Percentiles rank a stretch among this genome's conserved stretches.
Conservation (phyloP, 2,113 vertebrate genomes). For the Labrus mixtus region DNA sequence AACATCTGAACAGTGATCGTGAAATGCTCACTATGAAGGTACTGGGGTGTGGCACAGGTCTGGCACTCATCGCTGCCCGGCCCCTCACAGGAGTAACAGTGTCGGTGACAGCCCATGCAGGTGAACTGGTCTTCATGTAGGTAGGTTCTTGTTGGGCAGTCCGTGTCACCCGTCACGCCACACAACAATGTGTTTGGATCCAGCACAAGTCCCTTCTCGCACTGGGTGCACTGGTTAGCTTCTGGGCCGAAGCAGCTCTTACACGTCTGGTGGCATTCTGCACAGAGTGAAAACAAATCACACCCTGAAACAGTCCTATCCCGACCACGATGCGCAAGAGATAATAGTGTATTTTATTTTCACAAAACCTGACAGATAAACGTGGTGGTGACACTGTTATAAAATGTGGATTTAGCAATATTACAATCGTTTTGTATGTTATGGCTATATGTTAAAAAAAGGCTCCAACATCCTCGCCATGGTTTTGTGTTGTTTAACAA, state of each 20-base stretch:
- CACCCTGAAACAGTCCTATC: neutral
- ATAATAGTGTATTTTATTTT: neutral
- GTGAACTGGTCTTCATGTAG: slow-evolving; percentile 83
- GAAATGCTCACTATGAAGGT: slow-evolving; percentile 78
- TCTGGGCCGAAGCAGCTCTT: slow-evolving; percentile 78
- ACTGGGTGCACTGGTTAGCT: slow-evolving; percentile 82
- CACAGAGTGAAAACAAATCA: neutral
- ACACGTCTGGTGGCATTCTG: slow-evolving; percentile 87
- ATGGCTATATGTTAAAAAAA: too few species aligned
- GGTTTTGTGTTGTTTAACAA: neutral
- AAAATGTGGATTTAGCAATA: too few species aligned
- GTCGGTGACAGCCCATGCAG: slow-evolving; percentile 79
- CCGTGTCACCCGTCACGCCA: slow-evolving; percentile 81
- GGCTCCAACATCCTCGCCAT: too few species aligned
- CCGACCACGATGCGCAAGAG: neutral
- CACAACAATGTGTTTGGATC: slow-evolving; percentile 82
- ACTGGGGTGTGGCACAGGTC: slow-evolving; percentile 77
- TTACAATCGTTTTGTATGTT: neutral
- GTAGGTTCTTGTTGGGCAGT: slow-evolving; percentile 79
- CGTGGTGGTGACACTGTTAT: too few species aligned
- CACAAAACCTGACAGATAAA: too few species aligned
- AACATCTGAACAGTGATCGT: neutral
- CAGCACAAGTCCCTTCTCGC: slow-evolving; percentile 78
- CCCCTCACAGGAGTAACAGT: slow-evolving; percentile 80
- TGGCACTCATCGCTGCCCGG: slow-evolving; percentile 71